Base-by-base conservation (phyloP, 1,140 invertebrate species). In the Aricia agestis region DNA sequence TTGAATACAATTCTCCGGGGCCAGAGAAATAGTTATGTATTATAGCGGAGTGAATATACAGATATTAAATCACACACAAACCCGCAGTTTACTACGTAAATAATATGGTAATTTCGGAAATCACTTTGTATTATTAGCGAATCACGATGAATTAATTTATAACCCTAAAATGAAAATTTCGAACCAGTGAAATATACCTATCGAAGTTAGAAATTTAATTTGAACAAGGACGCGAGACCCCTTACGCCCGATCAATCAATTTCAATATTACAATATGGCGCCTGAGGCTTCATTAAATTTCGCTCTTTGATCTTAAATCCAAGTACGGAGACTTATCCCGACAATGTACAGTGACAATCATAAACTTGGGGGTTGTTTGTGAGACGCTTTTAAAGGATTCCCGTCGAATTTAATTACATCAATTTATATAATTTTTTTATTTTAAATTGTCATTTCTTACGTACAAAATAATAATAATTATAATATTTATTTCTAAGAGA, bases 231-330 rank as follows among this genome's bases (percentile, higher is more conserved):
- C 41, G 59, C 59, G 63, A 42, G 68, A 19, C 59, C 59, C 59
- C 59, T 63, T 61, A 58, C 68, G 42, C 36, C 58, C 58, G 45
- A 72, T 72, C 71, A 65, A 72, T 72, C 66, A 66, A 15, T 63
- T 63, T 63, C 59, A 63, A 63, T 63, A 63, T 63, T 63, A 63
- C 67, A 61, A 65, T 65, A 72, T 72, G 58, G 32, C 65, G 73
- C 58, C 18, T 59, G 69, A 59, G 59, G 59, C 57, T 75, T 77
- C 76, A 77, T 77, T 77, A 77, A 74, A 76, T 68, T 76, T 71
- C 70, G 68, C 71, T 58, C 76, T 77, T 77, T 75, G 73, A 77
- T 77, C 76, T 65, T 7, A 66, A 65, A 42, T 57, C 58, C 52
- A 32, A 17, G 36, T 61, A 57, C 69, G 25, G 67, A n/a, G 45